These are phyloP conservation scores for Margarornis squamiger DNA, from an alignment of 2,797 vertebrate species.

Conservation along the genomic window DNA sequence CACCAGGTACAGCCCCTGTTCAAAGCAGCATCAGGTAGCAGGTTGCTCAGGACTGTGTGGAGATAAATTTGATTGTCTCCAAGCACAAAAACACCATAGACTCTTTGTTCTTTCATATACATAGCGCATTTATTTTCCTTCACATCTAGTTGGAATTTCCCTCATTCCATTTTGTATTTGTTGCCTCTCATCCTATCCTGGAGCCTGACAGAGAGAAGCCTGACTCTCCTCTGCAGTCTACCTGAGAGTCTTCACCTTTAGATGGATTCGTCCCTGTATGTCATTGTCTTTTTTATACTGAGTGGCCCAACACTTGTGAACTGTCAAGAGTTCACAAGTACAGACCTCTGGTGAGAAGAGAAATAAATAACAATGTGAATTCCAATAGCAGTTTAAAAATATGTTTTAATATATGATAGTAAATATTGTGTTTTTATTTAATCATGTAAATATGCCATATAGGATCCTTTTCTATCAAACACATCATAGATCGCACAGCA, in stretches of 20 bases:
- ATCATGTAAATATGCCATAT: background rate
- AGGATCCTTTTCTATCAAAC: background rate
- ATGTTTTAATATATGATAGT: background rate
- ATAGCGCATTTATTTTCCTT: background rate
- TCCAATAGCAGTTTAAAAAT: background rate
- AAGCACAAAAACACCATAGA: background rate
- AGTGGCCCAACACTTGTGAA: background rate
- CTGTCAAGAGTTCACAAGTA: background rate
- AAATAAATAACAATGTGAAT: background rate
- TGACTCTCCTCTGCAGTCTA: background rate
- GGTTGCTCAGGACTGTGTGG: accelerated
- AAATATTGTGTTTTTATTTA: background rate
- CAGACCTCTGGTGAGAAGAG: background rate
- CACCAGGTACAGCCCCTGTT: background rate
- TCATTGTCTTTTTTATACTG: background rate
- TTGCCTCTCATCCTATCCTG: background rate
- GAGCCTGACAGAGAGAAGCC: background rate
- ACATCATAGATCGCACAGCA: background rate
- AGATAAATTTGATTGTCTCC: background rate
- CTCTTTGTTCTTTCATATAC: background rate
- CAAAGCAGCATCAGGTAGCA: background rate
- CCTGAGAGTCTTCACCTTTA: background rate
- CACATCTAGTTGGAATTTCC: background rate
- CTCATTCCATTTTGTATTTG: background rate
- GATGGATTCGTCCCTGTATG: background rate